Base-by-base conservation (phyloP, 2,797 vertebrate species). In the Danio albolineatus region DNA sequence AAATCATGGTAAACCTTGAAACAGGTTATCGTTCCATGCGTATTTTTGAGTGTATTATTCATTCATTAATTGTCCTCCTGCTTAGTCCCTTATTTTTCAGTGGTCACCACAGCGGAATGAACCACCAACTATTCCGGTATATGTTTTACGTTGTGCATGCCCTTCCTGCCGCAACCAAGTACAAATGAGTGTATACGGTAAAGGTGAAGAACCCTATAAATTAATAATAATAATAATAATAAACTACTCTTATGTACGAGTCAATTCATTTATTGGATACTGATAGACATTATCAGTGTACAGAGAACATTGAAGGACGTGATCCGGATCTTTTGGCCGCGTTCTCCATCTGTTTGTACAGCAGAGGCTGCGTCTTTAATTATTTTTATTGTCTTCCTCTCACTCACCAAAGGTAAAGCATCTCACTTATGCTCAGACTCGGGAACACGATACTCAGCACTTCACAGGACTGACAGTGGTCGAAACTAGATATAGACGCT, bases 381-480 rank as follows among this genome's bases (percentile, higher is more conserved):
- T 64, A 60, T 62, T 54, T 67, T 69, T 36, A 53, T 43, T 36
- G 36, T 65, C 51, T 51, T 57, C 53, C 51, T n/a, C 38, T 8
- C 41, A n/a, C 28, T 71, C 13, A 51, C 19, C 19, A 54, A 74
- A 67, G 38, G 72, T 61, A 69, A 76, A 28, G 17, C 39, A 39
- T 78, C 62, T 73, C 61, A 41, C 67, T 65, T 59, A 54, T 53
- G n/a, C 62, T 56, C 56, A 43, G 57, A 73, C 57, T 16, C n/a
- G 12, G 75, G 28, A 84, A 81, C 65, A 74, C 12, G 57, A 84
- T 62, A 81, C 79, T 59, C 6, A 0, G 19, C 64, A 74, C 70
- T 77, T 73, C 17, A 70, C 16, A 61, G 54, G 51, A 66, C 70
- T 66, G 73, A 81, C 66, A 38, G 19, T 65, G 5, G 36, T 64